Base-by-base conservation (phyloP, 2,113 vertebrate genomes). In the Dromaius novaehollandiae region DNA sequence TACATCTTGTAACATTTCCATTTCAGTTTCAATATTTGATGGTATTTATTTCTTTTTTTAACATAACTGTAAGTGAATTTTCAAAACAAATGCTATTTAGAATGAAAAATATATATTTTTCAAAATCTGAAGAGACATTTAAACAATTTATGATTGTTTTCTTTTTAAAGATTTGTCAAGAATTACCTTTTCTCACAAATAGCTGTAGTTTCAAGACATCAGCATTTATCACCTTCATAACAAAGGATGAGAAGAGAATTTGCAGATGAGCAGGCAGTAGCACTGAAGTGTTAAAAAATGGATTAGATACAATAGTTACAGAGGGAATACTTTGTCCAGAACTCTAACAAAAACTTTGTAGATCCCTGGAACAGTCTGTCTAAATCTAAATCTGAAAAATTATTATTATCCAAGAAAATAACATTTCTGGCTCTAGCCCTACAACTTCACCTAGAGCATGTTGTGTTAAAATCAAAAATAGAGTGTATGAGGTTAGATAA, bases 251-350 rank as follows among this genome's bases (percentile, higher is more conserved):
- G 44, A 61, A 32, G 32, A 44, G 51, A 87, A 46, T 60, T 73
- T 28, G 44, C n/a, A 61, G 26, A 18, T 58, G 1, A 1, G 24
- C 44, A 48, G 53, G 34, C 4, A 7, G 25, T 16, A 13, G 13
- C 26, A 42, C 21, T 34, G 4, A 12, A 50, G 3, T 21, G 5
- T 61, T 85, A 38, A 74, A 73, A 83, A 65, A 48, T 18, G 11
- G 56, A 25, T 1, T 6, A 24, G 24, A 13, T 56, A 9, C 1
- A 66, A 1, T 3, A 63, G 21, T 7, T 13, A 26, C 13, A n/a
- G 7, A 16, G 24, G 32, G 10, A 75, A 58, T 44, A 14, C 2
- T 73, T 90, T 32, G 44, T 21, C 20, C 48, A 26, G 10, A 34
- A 65, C 20, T 79, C 16, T 11, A 84, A 56, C 17, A 21, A 56